phyloP scores from a whole-genome alignment of 1,140 invertebrate genomes.

The Neotoxoptera formosana region DNA sequence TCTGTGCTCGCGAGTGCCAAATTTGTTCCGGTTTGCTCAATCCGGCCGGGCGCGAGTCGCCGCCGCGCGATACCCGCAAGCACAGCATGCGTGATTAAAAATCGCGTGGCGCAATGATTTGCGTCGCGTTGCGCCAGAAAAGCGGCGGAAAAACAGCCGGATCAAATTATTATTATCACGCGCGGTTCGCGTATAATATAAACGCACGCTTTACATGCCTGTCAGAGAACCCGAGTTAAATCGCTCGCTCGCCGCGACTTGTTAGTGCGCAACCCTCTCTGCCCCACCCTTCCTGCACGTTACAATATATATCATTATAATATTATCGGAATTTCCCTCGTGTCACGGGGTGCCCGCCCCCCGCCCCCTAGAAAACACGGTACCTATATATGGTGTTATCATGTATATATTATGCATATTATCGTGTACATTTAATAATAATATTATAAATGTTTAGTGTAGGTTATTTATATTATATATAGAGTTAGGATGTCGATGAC shows the following conservation, averaged over 20 bases:
- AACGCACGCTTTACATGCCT: constrained; percentile 37
- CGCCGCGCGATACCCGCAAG: background rate
- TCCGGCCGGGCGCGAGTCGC: background rate
- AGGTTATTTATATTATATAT: too few species aligned
- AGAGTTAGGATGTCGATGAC: too few species aligned
- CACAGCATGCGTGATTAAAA: background rate
- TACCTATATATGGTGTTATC: background rate
- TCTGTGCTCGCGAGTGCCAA: background rate
- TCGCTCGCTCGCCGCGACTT: too few species aligned
- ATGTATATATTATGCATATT: background rate
- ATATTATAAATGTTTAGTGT: background rate
- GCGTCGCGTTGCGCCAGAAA: constrained; percentile 45
- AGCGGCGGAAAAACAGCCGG: constrained; percentile 53
- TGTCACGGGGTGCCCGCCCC: background rate
- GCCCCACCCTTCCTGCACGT: too few species aligned
- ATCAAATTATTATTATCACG: constrained; percentile 23
- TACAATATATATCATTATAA: background rate
- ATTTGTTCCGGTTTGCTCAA: constrained; percentile 57
- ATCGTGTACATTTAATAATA: background rate
- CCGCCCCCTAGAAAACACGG: background rate
- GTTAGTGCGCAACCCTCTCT: background rate
- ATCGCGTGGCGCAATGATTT: constrained; percentile 39
- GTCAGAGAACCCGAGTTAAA: background rate
- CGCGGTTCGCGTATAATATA: background rate
- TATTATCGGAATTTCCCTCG: background rate